Evolutionary conservation across 2,888 invertebrate species (phyloP).

Genomic region (Melanophora roralis): DNA sequence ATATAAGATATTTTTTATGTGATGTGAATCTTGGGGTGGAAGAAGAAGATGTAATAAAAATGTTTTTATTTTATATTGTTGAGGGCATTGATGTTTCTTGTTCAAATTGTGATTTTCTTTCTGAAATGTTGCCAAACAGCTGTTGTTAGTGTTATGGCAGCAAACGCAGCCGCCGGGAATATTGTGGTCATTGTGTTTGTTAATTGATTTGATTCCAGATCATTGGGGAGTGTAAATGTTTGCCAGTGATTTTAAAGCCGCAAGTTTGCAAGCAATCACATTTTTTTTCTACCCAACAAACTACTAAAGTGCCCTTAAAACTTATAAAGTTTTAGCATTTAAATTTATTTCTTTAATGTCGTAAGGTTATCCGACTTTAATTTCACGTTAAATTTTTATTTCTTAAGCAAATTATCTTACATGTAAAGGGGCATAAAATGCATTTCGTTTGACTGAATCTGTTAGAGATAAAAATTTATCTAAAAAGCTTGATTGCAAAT

Average conservation of each 20-base stretch:
- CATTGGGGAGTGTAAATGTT: background rate
- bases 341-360: no score
- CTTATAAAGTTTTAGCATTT: no score
- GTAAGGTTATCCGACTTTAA: no score
- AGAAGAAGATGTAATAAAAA: background rate
- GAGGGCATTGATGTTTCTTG: slow-evolving; percentile 38
- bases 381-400: background rate
- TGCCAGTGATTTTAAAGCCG: background rate
- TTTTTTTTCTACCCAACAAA: no score
- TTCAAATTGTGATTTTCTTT: slow-evolving; percentile 55
- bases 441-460: no score
- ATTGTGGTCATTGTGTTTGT: slow-evolving; percentile 58
- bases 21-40: no score
- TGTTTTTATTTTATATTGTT: slow-evolving; percentile 18
- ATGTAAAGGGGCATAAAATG: no score
- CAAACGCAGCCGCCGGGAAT: slow-evolving; percentile 47
- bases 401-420: no score
- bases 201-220: slow-evolving; percentile 59
- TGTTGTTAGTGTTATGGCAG: background rate
- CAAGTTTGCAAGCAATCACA: background rate
- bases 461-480: no score
- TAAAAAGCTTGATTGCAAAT: no score
- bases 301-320: no score
- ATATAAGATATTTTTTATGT: no score
- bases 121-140: background rate